Percentiles rank a stretch among this genome's conserved stretches.
phyloP scores from a whole-genome alignment of 2,113 vertebrate genomes.

The Hystrix cristata region DNA sequence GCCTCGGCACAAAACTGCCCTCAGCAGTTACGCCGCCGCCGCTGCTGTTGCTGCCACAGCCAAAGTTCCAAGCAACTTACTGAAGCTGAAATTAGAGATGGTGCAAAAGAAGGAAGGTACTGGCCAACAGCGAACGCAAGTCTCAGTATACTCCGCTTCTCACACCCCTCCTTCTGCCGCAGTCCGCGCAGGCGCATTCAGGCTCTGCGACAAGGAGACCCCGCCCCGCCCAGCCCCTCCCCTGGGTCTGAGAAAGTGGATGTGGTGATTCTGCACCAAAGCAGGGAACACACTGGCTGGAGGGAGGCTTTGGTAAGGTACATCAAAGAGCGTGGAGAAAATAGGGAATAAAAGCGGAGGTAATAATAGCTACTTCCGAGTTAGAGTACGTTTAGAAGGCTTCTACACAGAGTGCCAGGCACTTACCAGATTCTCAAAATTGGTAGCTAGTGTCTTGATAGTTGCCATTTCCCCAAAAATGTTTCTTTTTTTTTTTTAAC shows the following conservation, averaged over 20 bases:
- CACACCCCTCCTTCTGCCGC: constrained; percentile 72
- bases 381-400: background rate
- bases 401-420: background rate
- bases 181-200: constrained; percentile 65
- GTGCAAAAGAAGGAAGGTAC: constrained; percentile 36
- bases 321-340: background rate
- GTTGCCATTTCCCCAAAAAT: background rate
- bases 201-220: constrained; percentile 64
- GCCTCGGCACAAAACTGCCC: constrained; percentile 26
- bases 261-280: constrained; percentile 60
- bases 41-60: constrained; percentile 1
- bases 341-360: constrained; percentile 17
- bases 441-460: background rate
- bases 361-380: background rate
- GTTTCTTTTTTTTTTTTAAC: background rate
- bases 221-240: constrained; percentile 49
- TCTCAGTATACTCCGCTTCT: background rate
- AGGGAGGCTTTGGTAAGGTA: background rate
- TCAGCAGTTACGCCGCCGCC: background rate
- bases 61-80: constrained; percentile 30
- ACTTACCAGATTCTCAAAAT: background rate
- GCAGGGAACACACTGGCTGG: background rate
- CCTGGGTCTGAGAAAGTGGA: constrained; percentile 43
- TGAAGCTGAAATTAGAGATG: constrained; percentile 56
- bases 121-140: constrained; percentile 5